Conservation (phyloP, 2,888 invertebrate genomes). For the Leptarthrus brevirostris region DNA sequence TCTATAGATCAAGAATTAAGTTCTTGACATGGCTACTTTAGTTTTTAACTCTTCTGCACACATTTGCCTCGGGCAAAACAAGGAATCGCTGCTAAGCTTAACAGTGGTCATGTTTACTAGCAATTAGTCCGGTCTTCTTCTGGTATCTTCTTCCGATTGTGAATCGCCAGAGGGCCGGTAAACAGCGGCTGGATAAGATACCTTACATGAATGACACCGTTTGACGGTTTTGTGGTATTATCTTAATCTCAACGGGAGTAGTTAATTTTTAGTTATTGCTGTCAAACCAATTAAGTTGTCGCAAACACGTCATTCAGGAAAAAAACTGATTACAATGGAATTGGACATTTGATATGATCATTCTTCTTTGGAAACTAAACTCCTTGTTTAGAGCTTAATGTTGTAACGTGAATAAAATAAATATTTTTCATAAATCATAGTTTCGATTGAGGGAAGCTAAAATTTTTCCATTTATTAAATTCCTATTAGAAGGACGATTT, state of each 20-base stretch:
- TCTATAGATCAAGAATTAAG: neutral
- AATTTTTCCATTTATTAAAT: too few relatives aligned
- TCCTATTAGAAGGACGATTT: too few relatives aligned
- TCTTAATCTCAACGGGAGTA: conserved; percentile 10
- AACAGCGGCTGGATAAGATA: neutral
- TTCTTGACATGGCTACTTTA: neutral
- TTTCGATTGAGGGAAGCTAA: too few relatives aligned
- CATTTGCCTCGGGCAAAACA: conserved; percentile 9
- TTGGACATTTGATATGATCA: too few relatives aligned
- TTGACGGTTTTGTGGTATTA: neutral
- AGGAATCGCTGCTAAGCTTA: neutral
- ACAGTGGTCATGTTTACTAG: conserved; percentile 12
- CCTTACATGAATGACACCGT: neutral
- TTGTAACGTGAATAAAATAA: too few relatives aligned
- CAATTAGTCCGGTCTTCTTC: neutral
- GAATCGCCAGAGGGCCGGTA: neutral
- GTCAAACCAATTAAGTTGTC: conserved; percentile 28
- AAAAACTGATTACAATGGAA: too few relatives aligned
- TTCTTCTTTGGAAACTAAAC: too few relatives aligned
- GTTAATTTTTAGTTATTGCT: conserved; percentile 16
- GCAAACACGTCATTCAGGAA: conserved; percentile 5
- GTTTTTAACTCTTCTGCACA: neutral
- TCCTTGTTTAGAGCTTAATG: too few relatives aligned
- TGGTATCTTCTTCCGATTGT: neutral
- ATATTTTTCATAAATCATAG: too few relatives aligned